Percentiles rank a stretch among this genome's conserved stretches.
These are phyloP conservation scores for Papilio xuthus DNA, from an alignment of 1,140 invertebrate genomes.

Conservation along the genomic window DNA sequence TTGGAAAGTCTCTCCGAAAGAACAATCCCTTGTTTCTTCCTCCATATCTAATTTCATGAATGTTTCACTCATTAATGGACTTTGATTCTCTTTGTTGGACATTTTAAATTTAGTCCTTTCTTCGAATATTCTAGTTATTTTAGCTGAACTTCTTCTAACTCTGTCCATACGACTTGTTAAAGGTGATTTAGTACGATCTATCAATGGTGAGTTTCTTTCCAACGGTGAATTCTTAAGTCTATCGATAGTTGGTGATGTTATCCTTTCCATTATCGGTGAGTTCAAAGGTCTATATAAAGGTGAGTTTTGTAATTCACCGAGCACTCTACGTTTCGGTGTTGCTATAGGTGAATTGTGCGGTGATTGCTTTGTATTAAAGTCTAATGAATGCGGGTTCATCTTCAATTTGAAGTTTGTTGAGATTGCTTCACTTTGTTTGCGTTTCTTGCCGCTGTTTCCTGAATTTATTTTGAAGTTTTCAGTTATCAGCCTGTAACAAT, in stretches of 20 bases:
- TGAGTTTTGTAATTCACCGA: constrained; percentile 68
- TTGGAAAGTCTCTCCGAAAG: constrained; percentile 55
- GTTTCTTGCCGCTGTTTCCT: constrained; percentile 68
- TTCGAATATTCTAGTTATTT: constrained; percentile 66
- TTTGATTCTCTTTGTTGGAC: constrained; percentile 64
- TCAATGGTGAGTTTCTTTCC: constrained; percentile 38
- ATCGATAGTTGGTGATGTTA: constrained; percentile 32
- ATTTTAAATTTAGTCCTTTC: constrained; percentile 68
- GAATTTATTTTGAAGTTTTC: constrained; percentile 77
- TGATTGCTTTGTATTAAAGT: constrained; percentile 59
- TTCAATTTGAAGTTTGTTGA: constrained; percentile 67
- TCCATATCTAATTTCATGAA: constrained; percentile 65
- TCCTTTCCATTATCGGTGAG: constrained; percentile 24
- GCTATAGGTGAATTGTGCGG: constrained; percentile 54
- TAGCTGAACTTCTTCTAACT: constrained; percentile 47
- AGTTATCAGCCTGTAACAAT: constrained; percentile 71
- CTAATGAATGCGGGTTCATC: constrained; percentile 68
- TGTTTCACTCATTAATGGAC: constrained; percentile 50
- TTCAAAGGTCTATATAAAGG: constrained; percentile 45
- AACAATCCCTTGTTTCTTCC: constrained; percentile 70
- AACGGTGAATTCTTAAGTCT: constrained; percentile 23
- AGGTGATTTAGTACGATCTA: constrained; percentile 43
- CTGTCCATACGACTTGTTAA: constrained; percentile 43
- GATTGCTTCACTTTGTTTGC: constrained; percentile 66
- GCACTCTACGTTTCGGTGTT: constrained; percentile 61